Conservation (phyloP, 2,113 vertebrate species). For the Stegostoma tigrinum region DNA sequence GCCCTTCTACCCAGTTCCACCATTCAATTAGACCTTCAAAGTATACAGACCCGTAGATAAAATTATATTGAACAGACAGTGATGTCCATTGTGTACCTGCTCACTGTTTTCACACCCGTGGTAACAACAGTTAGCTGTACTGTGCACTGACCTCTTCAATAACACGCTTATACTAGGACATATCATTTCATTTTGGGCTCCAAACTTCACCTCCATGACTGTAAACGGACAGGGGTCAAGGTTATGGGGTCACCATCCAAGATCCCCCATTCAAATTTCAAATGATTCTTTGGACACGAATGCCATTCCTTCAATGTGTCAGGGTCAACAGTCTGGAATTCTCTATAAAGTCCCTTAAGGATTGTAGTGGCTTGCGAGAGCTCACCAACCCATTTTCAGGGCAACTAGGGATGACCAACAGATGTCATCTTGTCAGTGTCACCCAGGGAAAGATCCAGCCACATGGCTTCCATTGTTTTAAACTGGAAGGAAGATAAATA, state of each 20-base stretch:
- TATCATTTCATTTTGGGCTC: slow-evolving; percentile 72
- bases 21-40: no score
- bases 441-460: background rate
- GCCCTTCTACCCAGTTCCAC: no score
- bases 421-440: background rate
- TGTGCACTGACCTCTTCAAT: slow-evolving; percentile 57
- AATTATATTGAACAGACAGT: no score
- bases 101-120: background rate
- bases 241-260: background rate
- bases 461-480: background rate
- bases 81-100: background rate
- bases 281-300: background rate
- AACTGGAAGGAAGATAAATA: background rate
- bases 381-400: background rate
- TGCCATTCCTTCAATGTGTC: background rate
- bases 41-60: no score
- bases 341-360: background rate
- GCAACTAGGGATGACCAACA: background rate
- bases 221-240: no score
- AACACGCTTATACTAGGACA: slow-evolving; percentile 67
- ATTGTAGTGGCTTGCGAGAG: background rate
- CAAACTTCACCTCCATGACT: slow-evolving; percentile 58
- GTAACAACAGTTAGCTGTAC: background rate
- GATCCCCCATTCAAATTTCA: background rate
- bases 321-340: background rate